Evolutionary conservation across 2,888 invertebrate species (phyloP).

Genomic region (Ganaspis brasiliensis): DNA sequence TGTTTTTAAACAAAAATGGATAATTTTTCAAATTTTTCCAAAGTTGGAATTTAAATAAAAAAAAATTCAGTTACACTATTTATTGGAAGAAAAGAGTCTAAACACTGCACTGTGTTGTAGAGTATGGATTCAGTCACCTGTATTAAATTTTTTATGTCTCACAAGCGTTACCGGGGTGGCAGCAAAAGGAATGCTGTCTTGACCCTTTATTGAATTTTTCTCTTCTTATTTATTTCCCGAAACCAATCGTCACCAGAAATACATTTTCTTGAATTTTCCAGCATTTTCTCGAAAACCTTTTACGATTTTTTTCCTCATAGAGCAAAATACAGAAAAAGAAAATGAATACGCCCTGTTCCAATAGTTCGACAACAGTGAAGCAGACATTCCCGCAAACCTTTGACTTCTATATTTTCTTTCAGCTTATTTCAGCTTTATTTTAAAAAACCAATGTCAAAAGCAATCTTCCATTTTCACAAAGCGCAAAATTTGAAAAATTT

Average conservation of each 20-base stretch:
- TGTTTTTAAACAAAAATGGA: too few relatives aligned
- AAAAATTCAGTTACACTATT: too few relatives aligned
- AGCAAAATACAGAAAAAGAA: not conserved
- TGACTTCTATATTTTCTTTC: not conserved
- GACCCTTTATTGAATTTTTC: slow-evolving; percentile 9
- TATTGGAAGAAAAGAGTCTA: too few relatives aligned
- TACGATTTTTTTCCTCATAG: not conserved
- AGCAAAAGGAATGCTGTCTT: not conserved
- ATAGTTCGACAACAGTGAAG: not conserved
- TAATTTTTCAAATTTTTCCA: too few relatives aligned
- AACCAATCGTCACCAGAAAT: not conserved
- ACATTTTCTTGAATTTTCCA: not conserved
- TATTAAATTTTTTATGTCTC: too few relatives aligned
- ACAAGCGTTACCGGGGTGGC: not conserved
- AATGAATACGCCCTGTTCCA: not conserved
- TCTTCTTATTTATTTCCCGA: not conserved
- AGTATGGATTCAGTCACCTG: too few relatives aligned
- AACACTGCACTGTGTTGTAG: too few relatives aligned
- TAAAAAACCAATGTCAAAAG: not conserved
- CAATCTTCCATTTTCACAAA: not conserved
- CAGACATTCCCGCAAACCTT: not conserved
- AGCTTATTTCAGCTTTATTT: not conserved
- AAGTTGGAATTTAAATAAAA: too few relatives aligned
- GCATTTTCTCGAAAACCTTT: not conserved
- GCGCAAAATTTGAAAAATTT: not conserved